Base-by-base conservation (phyloP, 2,113 vertebrate species). In the Zootoca vivipara region DNA sequence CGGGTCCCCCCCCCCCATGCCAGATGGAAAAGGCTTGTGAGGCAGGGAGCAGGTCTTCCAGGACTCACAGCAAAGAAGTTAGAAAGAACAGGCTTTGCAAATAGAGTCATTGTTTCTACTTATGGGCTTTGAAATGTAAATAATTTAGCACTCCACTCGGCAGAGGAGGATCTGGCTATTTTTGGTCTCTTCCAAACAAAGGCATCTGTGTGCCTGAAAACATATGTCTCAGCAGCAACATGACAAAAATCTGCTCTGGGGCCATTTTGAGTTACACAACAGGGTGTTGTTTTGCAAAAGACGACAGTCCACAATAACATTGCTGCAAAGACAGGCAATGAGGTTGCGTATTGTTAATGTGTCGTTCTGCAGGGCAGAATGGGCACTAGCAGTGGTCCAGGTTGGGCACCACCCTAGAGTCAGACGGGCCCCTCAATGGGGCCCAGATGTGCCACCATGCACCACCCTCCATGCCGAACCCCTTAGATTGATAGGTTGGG, bases 71-170 rank as follows among this genome's bases (percentile, higher is more conserved):
- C 2, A 52, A 52, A 52, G 46, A 52, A 52, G 46, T 52, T 52
- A 95, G 91, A 89, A 93, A 84, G 89, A 92, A 89, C 84, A 89
- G 89, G 86, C 88, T 92, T 83, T 91, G 75, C 87, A 95, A 96
- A 95, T 91, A 82, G 90, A 94, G 91, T 89, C 93, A 93, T 94
- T 95, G 93, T 95, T 96, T 96, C 89, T 92, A 90, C 85, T 87
- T 93, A 93, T 83, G 86, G 88, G 91, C 89, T 95, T 94, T 95
- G 94, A 97, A 97, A 96, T 95, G 94, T 95, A 96, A 96, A 96
- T 96, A 95, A 92, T 95, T 96, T 95, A 96, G 93, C 92, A 96
- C 90, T 89, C 91, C 89, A 89, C 89, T 90, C 95, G 82, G 91
- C 88, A 78, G 83, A 95, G 91, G 88, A 91, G 93, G 94, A 93